These are phyloP conservation scores for Lepidochitona cinerea DNA, from an alignment of 2,888 invertebrate genomes.

Conservation along the genomic window DNA sequence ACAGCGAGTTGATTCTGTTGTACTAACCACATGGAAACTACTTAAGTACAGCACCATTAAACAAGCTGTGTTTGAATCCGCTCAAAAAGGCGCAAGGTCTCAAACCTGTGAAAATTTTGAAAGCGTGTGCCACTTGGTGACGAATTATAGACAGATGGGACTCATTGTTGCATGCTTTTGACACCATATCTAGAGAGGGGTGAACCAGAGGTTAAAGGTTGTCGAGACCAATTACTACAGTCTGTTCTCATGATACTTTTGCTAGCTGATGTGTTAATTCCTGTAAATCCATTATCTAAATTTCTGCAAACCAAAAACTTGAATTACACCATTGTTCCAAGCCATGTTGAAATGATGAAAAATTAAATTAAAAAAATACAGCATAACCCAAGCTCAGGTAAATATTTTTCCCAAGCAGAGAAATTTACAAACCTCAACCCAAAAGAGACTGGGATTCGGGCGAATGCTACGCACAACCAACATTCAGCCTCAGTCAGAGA, in stretches of 20 bases:
- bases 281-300: background rate
- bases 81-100: constrained; percentile 23
- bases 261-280: background rate
- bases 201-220: background rate
- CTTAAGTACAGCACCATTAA: constrained; percentile 20
- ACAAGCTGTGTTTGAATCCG: constrained; percentile 11
- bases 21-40: constrained; percentile 23
- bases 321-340: background rate
- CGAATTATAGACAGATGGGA: background rate
- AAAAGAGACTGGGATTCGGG: background rate
- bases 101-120: constrained; percentile 16
- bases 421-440: background rate
- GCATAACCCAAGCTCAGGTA: background rate
- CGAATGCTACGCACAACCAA: background rate
- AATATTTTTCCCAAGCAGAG: background rate
- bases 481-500: background rate
- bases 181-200: background rate
- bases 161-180: background rate
- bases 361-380: background rate
- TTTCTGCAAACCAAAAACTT: background rate
- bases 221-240: background rate
- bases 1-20: constrained; percentile 14
- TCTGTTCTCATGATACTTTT: background rate
- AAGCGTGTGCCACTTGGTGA: constrained; percentile 19
- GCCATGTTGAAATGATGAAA: background rate